These are phyloP conservation scores for Drosophila picticornis DNA, from an alignment of 2,888 invertebrate species.

Conservation along the genomic window DNA sequence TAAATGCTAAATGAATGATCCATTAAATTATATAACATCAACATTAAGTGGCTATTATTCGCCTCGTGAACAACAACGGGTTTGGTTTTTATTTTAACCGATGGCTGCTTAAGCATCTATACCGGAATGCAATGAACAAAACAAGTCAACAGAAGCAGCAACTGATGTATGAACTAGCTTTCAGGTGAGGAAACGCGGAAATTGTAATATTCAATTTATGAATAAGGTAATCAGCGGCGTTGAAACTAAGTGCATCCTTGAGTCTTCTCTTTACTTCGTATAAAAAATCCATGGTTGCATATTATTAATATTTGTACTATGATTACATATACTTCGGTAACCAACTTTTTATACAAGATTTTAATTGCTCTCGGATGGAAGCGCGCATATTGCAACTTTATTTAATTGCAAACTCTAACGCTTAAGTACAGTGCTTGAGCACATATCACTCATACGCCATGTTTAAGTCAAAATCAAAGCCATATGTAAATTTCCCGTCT, in stretches of 20 bases:
- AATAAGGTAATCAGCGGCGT: not conserved
- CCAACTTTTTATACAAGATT: not conserved
- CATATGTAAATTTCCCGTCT: not conserved
- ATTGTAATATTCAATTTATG: not conserved
- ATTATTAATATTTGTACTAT: not conserved
- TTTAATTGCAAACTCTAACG: constrained; percentile 30
- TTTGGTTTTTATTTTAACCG: constrained; percentile 29
- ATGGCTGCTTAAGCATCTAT: constrained; percentile 15
- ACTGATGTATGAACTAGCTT: constrained; percentile 1
- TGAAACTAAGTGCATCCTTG: not conserved
- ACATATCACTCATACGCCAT: constrained; percentile 28
- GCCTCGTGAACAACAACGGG: constrained; percentile 45
- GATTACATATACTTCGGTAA: not conserved
- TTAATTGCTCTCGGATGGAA: not conserved
- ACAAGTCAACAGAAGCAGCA: not conserved
- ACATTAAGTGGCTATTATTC: constrained; percentile 58
- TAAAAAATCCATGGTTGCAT: not conserved
- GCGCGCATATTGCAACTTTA: not conserved
- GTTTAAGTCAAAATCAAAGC: constrained; percentile 10
- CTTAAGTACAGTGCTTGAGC: not conserved
- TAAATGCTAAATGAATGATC: constrained; percentile 43
- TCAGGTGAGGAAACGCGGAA: constrained; percentile 5
- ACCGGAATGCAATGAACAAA: not conserved
- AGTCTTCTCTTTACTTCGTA: not conserved
- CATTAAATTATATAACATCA: constrained; percentile 54